Conservation (phyloP, 2,888 invertebrate species). For the Andrena dorsata region DNA sequence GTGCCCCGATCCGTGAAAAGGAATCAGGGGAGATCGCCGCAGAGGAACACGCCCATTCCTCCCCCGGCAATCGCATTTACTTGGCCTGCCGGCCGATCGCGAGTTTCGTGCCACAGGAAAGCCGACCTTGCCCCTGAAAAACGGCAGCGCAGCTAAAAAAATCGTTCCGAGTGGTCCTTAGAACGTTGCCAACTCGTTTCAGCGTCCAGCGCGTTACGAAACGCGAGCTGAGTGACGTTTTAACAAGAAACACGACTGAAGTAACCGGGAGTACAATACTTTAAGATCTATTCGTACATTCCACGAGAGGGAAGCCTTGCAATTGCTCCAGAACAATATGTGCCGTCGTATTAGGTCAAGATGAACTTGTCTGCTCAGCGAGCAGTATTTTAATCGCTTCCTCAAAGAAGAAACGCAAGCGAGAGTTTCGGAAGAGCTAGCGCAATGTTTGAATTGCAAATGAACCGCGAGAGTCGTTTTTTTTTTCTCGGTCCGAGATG, state of each 20-base stretch:
- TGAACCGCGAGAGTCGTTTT: slow-evolving; percentile 5
- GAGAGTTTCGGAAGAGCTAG: slow-evolving; percentile 1
- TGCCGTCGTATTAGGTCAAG: not conserved
- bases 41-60: slow-evolving; percentile 37
- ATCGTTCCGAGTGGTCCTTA: not conserved
- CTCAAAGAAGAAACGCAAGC: not conserved
- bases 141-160: slow-evolving; percentile 26
- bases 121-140: slow-evolving; percentile 76
- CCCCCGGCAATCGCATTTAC: not conserved
- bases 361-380: not conserved
- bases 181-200: not conserved
- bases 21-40: slow-evolving; percentile 34
- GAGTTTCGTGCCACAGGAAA: slow-evolving; percentile 15
- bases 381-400: not conserved
- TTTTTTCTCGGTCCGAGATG: slow-evolving; percentile 3
- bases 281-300: not conserved
- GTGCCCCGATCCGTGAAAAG: slow-evolving; percentile 53
- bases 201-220: not conserved
- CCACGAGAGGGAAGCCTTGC: not conserved
- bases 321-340: too few species aligned
- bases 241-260: not conserved
- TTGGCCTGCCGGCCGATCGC: not conserved
- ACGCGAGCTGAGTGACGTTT: not conserved
- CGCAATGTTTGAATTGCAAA: slow-evolving; percentile 11
- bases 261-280: not conserved